These are phyloP conservation scores for Apostichopus parvimensis DNA, from an alignment of 35 echinoderm and acorn worm genomes.

Conservation along the genomic window DNA sequence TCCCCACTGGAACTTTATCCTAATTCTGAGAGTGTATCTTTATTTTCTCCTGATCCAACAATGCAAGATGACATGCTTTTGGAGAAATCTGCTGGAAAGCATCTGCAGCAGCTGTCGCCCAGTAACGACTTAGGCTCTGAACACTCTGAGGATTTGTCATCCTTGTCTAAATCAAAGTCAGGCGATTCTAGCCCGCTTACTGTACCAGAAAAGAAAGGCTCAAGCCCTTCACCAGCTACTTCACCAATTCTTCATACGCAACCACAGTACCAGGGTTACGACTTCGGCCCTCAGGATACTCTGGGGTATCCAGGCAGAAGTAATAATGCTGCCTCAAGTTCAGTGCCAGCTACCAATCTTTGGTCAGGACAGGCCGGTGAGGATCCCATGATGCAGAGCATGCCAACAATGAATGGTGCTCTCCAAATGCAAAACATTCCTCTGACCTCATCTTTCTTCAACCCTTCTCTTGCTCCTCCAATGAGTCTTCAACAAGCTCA, in stretches of 20 bases:
- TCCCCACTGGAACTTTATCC: constrained; percentile 96
- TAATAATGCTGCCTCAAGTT: constrained; percentile 80
- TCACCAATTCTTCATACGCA: constrained; percentile 58
- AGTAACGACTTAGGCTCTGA: constrained; percentile 86
- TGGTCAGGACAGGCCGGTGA: constrained; percentile 87
- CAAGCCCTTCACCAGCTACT: constrained; percentile 47
- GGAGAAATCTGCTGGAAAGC: constrained; percentile 96
- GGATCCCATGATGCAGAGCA: constrained; percentile 90
- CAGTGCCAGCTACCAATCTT: constrained; percentile 76
- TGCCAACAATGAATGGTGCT: constrained; percentile 93
- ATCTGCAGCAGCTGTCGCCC: constrained; percentile 93
- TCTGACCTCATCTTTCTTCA: constrained; percentile 89
- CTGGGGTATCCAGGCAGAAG: constrained; percentile 56
- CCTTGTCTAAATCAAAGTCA: constrained; percentile 86
- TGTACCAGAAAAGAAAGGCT: constrained; percentile 84
- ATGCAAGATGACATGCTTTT: constrained; percentile 99
- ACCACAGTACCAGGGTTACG: constrained; percentile 53
- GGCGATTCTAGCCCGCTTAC: constrained; percentile 88
- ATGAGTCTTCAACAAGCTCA: constrained; percentile 72
- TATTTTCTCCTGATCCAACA: constrained; percentile 92
- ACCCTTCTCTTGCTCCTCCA: constrained; percentile 71
- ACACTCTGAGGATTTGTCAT: constrained; percentile 87
- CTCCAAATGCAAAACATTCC: constrained; percentile 98
- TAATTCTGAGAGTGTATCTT: constrained; percentile 88
- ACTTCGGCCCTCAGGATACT: constrained; percentile 36